phyloP scores from a whole-genome alignment of 2,797 vertebrate species.

The Anomalospiza imberbis region DNA sequence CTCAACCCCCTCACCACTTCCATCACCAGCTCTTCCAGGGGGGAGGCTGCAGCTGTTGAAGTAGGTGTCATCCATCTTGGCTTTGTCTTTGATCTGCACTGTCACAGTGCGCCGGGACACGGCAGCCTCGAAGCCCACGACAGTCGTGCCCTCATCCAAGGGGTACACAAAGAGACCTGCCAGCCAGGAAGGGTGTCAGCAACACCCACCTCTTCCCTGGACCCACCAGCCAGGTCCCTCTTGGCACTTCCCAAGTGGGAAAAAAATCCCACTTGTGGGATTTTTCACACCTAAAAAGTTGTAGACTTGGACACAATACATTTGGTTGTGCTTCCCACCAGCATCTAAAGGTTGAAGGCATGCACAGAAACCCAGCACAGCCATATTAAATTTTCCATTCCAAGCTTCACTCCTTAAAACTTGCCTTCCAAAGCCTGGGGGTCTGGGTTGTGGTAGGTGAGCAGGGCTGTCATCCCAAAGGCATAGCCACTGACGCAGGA shows the following conservation, averaged over 20 bases:
- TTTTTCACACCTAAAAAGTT: neutral
- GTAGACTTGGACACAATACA: neutral
- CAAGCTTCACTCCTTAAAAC: neutral
- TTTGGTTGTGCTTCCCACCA: neutral
- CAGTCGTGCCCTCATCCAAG: constrained; percentile 85
- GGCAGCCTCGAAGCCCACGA: constrained; percentile 92
- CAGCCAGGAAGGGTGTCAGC: neutral
- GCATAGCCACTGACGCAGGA: constrained; percentile 92
- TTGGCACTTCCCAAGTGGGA: neutral
- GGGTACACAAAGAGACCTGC: constrained; percentile 94
- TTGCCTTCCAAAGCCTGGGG: constrained; percentile 89
- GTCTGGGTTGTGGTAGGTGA: constrained; percentile 92
- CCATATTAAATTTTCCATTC: neutral
- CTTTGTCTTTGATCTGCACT: constrained; percentile 93
- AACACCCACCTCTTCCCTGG: neutral
- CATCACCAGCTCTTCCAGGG: constrained; percentile 62
- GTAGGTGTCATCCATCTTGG: constrained; percentile 83
- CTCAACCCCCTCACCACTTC: constrained; percentile 74
- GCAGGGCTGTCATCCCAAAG: constrained; percentile 88
- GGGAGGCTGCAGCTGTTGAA: constrained; percentile 71
- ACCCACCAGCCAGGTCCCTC: neutral
- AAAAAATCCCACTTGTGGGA: neutral
- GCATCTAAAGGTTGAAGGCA: neutral
- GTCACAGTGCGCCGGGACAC: constrained; percentile 84
- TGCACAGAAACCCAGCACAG: neutral